Evolutionary conservation across 2,797 vertebrate genomes (phyloP).

Genomic region (Pteronotus mesoamericanus): DNA sequence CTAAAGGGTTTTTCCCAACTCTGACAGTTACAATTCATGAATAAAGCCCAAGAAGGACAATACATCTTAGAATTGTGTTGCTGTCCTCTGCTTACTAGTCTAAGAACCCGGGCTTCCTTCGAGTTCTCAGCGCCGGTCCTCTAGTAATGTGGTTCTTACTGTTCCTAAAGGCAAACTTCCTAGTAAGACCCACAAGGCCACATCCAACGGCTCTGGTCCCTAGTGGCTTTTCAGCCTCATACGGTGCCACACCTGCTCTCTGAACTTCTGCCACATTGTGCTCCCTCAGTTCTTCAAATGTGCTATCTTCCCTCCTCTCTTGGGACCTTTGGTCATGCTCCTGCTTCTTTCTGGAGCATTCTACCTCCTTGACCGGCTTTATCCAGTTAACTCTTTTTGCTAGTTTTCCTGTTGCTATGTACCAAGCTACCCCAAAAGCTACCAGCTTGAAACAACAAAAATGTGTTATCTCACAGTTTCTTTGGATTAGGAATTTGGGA

Average conservation of each 20-base stretch:
- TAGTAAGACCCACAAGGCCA: neutral
- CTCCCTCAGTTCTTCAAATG: neutral
- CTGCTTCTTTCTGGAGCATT: neutral
- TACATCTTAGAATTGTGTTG: neutral
- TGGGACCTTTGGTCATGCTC: neutral
- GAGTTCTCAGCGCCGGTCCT: neutral
- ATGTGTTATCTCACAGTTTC: neutral
- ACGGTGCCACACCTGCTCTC: neutral
- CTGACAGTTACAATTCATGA: neutral
- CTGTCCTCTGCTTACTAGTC: neutral
- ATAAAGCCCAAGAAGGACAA: neutral
- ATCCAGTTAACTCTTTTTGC: neutral
- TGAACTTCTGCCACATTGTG: neutral
- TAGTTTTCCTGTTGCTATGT: neutral
- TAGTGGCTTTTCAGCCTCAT: neutral
- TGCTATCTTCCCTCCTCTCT: neutral
- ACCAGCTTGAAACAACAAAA: constrained; percentile 1
- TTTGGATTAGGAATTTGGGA: neutral
- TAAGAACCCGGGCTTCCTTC: neutral
- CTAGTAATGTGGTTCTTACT: neutral
- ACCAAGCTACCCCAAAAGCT: neutral
- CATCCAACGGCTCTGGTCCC: neutral
- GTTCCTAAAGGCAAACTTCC: neutral
- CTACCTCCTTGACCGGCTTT: neutral
- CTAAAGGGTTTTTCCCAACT: neutral